These are phyloP conservation scores for Ylistrum balloti DNA, from an alignment of 1,140 invertebrate genomes.

Conservation along the genomic window DNA sequence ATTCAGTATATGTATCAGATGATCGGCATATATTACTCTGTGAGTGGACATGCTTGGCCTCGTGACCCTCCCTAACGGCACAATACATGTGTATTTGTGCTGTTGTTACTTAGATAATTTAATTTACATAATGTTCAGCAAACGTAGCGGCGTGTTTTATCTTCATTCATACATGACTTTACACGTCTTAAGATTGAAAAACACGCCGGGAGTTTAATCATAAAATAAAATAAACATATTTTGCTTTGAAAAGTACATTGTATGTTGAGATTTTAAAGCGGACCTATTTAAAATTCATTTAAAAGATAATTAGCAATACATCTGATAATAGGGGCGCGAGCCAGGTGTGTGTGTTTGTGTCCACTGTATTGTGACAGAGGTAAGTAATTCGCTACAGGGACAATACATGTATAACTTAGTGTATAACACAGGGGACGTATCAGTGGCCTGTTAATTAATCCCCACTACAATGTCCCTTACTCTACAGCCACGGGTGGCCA, in stretches of 20 bases:
- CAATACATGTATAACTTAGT: neutral
- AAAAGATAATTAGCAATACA: slow-evolving; percentile 35
- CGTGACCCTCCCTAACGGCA: neutral
- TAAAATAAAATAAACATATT: slow-evolving; percentile 36
- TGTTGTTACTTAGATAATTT: neutral
- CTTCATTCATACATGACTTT: slow-evolving; percentile 4
- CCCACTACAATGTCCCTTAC: neutral
- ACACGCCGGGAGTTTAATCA: neutral
- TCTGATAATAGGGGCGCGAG: slow-evolving; percentile 12
- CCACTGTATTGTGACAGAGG: neutral
- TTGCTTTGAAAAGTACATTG: slow-evolving; percentile 39
- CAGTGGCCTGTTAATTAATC: neutral
- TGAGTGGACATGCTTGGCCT: neutral
- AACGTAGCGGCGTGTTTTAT: neutral
- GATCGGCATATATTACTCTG: slow-evolving; percentile 22
- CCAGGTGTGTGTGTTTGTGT: slow-evolving; percentile 13
- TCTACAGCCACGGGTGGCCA: neutral
- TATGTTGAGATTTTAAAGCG: slow-evolving; percentile 39
- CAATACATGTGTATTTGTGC: slow-evolving; percentile 9
- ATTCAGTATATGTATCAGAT: neutral
- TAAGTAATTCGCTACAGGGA: neutral
- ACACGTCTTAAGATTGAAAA: slow-evolving; percentile 8
- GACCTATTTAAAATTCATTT: slow-evolving; percentile 35
- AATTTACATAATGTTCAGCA: slow-evolving; percentile 29
- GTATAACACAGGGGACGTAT: neutral